A percentile compares a stretch with the other conserved stretches of the same genome.
Conservation (phyloP, 2,797 vertebrate species). For the Allobates femoralis region DNA sequence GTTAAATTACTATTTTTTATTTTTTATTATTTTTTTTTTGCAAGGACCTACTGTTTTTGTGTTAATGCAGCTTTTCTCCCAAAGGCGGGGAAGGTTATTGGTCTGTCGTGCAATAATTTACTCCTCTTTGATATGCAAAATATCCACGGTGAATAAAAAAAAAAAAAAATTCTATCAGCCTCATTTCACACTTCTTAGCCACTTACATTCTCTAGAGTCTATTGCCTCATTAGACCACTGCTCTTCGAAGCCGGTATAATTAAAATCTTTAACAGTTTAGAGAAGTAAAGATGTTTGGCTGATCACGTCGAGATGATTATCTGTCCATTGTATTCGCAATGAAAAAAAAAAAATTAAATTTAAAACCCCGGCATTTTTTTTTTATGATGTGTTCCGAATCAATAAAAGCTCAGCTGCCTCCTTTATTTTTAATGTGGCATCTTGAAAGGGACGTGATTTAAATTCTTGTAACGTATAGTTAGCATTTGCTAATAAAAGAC, state of each 20-base stretch:
- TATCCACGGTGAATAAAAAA: constrained; percentile 94
- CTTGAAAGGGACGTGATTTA: constrained; percentile 67
- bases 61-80: constrained; percentile 76
- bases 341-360: constrained; percentile 99
- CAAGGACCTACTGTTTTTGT: constrained; percentile 82
- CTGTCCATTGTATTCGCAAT: constrained; percentile 96
- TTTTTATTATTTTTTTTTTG: constrained; percentile 62
- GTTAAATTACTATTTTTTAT: constrained; percentile 60
- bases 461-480: constrained; percentile 41
- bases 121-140: constrained; percentile 99
- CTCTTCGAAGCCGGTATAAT: constrained; percentile 99
- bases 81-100: constrained; percentile 97
- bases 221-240: constrained; percentile 99
- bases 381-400: constrained; percentile 84
- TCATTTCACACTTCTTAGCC: constrained; percentile 99
- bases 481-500: constrained; percentile 23
- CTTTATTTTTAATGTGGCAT: constrained; percentile 69
- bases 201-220: constrained; percentile 95
- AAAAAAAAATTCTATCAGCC: constrained; percentile 98
- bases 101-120: constrained; percentile 99
- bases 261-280: constrained; percentile 99
- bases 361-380: constrained; percentile 82
- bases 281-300: constrained; percentile 99
- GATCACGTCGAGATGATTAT: constrained; percentile 99
- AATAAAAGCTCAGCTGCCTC: constrained; percentile 74